A percentile compares a stretch with the other conserved stretches of the same genome.
phyloP scores from a whole-genome alignment of 2,113 vertebrate genomes.

The Aspidoscelis tigris region DNA sequence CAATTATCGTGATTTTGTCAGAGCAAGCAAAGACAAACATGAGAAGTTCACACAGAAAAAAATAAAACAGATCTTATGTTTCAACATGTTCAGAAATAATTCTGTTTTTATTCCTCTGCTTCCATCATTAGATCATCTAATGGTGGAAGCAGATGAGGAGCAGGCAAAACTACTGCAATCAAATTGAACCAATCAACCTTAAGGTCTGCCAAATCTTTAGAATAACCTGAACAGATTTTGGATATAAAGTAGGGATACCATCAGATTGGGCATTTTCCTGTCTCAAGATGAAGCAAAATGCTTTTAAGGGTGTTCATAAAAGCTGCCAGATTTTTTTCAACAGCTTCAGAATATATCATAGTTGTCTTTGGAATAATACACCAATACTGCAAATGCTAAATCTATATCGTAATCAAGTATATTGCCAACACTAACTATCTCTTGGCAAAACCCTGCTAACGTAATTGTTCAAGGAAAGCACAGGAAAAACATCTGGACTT shows the following conservation, averaged over 20 bases:
- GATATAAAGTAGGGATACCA: background rate
- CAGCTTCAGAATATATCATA: background rate
- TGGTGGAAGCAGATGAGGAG: too few relatives aligned
- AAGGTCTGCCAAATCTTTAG: background rate
- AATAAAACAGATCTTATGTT: background rate
- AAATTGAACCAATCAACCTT: background rate
- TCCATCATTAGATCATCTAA: background rate
- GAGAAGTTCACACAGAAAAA: background rate
- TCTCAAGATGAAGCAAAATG: background rate
- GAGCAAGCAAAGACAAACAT: background rate
- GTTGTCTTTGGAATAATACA: background rate
- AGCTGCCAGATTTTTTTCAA: background rate
- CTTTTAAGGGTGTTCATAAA: background rate
- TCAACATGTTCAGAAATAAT: background rate
- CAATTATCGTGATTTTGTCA: background rate
- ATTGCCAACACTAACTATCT: slow-evolving; percentile 26
- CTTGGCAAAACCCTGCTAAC: background rate
- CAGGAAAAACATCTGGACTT: background rate
- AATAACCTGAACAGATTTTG: background rate
- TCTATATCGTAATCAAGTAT: background rate
- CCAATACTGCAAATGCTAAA: background rate
- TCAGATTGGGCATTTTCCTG: background rate
- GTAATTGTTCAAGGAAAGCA: slow-evolving; percentile 5
- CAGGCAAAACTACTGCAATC: background rate
- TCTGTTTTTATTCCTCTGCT: background rate